A percentile compares a stretch with the other conserved stretches of the same genome.
Conservation (phyloP, 1,140 invertebrate species). For the Tyrophagus putrescentiae region DNA sequence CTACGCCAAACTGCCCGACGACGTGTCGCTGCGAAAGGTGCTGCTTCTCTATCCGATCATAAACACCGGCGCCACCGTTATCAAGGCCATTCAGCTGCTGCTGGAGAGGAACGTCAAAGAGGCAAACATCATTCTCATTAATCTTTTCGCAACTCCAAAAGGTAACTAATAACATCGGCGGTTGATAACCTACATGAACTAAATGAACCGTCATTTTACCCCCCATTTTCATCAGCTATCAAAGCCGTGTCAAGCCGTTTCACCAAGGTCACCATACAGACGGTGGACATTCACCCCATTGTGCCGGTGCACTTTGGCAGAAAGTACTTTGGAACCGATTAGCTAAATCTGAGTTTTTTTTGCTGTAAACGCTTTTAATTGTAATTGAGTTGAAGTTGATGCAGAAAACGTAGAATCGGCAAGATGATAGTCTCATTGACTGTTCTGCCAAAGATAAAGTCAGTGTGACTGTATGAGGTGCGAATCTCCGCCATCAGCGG, state of each 20-base stretch:
- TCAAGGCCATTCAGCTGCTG: conserved; percentile 78
- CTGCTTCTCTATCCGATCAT: conserved; percentile 97
- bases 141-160: conserved; percentile 83
- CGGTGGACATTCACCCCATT: conserved; percentile 83
- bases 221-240: conserved; percentile 46
- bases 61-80: conserved; percentile 90
- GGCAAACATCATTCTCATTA: conserved; percentile 84
- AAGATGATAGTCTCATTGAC: background rate
- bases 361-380: no score
- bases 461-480: background rate
- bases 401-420: no score
- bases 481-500: background rate
- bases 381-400: no score
- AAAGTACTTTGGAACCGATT: conserved; percentile 97
- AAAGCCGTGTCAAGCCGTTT: conserved; percentile 68
- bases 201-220: no score
- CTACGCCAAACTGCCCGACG: conserved; percentile 93
- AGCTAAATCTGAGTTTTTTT: no score
- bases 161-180: conserved; percentile 32
- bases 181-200: no score
- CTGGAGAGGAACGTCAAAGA: conserved; percentile 82
- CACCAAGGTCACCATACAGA: conserved; percentile 81
- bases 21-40: conserved; percentile 70
- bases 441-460: background rate
- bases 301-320: conserved; percentile 95